phyloP scores from a whole-genome alignment of 1,140 invertebrate species.

The Ceratitis capitata region DNA sequence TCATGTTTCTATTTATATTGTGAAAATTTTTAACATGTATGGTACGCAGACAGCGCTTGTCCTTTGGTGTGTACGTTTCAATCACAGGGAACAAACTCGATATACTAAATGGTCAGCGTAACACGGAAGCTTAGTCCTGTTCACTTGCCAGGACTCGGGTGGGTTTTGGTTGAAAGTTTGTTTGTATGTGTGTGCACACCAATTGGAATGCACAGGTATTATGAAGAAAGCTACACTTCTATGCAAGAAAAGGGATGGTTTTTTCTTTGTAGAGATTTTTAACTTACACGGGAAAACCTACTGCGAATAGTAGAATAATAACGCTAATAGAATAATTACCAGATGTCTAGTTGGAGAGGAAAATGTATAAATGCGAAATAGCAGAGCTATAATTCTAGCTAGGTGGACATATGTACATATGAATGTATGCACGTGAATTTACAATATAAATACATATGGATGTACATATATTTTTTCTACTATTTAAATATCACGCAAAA shows the following conservation, averaged over 20 bases:
- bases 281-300: neutral
- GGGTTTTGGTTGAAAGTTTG: neutral
- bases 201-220: neutral
- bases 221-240: neutral
- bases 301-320: neutral
- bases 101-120: neutral
- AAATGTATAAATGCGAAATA: too few relatives aligned
- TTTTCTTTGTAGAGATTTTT: slow-evolving; percentile 8
- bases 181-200: neutral
- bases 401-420: too few relatives aligned
- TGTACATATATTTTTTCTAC: too few relatives aligned
- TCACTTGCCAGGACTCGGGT: neutral
- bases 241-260: neutral
- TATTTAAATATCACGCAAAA: too few relatives aligned
- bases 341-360: neutral
- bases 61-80: neutral
- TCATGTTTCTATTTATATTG: too few relatives aligned
- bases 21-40: too few relatives aligned
- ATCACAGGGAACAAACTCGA: neutral
- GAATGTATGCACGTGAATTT: too few relatives aligned
- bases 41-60: too few relatives aligned
- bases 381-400: too few relatives aligned
- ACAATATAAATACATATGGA: too few relatives aligned
- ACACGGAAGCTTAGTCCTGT: neutral
- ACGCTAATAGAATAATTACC: neutral